Evolutionary conservation across 2,888 invertebrate species (phyloP), one percentile per base, ranked within the genome.

Genomic region (Latrodectus elegans): DNA sequence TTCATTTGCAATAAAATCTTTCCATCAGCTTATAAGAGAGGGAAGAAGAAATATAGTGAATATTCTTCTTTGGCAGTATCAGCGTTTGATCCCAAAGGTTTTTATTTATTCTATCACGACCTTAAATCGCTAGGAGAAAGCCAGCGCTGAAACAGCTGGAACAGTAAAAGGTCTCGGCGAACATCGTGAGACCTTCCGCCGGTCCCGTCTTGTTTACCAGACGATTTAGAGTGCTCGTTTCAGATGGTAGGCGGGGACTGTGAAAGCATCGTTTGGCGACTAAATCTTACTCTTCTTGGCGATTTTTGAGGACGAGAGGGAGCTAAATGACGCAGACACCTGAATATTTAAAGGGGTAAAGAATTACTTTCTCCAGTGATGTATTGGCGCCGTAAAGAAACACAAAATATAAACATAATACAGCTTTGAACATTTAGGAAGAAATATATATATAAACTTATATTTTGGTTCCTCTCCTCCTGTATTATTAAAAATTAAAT

Each of bases 131-230:
- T 52, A 73, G 51, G 11, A 51, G 22, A 74, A 26, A 60, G 55
- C 26, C 38, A 38, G 15, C 15, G 11, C 3, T 26, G 26, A 17
- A 76, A 72, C 84, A 76, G 77, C 77, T 77, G 76, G 77, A 49
- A 38, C 38, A 38, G n/a, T 55, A 77, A 49, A 75, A 22, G 74
- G 74, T 26, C 68, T 64, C 22, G 17, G 11, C 65, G 14, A 52
- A 76, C 71, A 74, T 68, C 68, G 74, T 67, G 72, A 72, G 77
- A 64, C 84, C 77, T 77, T 38, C 52, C 22, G 70, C 65, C 64
- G 71, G 83, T 71, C 65, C 84, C 53, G 64, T 77, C 84, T 76
- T 81, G 76, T 84, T 84, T 84, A 84, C 84, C 67, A 84, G 84
- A 71, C 84, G 76, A 77, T 71, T 71, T 77, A 14, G 72, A 84